Percentiles rank a stretch among this genome's conserved stretches.
phyloP scores from a whole-genome alignment of 2,888 invertebrate genomes.

The Abscondita cerata region DNA sequence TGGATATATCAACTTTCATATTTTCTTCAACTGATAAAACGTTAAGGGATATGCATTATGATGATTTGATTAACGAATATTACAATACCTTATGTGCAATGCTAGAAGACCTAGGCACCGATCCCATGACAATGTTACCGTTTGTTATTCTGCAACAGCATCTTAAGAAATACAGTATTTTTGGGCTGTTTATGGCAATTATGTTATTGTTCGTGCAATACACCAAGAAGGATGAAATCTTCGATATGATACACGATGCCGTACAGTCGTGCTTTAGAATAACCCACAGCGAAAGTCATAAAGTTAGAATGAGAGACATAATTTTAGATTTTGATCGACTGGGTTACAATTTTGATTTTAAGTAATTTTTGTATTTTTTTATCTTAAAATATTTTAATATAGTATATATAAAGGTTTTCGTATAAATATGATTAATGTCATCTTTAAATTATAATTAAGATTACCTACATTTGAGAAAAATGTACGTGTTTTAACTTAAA shows the following conservation, averaged over 20 bases:
- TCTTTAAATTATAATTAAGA: no score
- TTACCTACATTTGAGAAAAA: no score
- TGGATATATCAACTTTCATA: constrained; percentile 50
- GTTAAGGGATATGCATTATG: constrained; percentile 39
- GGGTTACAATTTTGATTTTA: constrained; percentile 10
- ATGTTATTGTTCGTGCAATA: constrained; percentile 26
- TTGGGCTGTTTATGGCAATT: constrained; percentile 43
- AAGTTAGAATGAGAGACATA: constrained; percentile 21
- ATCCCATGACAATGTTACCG: constrained; percentile 45
- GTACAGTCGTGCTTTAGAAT: neutral
- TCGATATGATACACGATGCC: neutral
- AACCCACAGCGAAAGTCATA: neutral
- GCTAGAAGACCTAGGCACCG: constrained; percentile 42
- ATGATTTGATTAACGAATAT: constrained; percentile 43
- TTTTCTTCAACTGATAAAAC: constrained; percentile 43
- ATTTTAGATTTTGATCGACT: constrained; percentile 26
- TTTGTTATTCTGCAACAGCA: constrained; percentile 45
- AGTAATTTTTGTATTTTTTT: no score
- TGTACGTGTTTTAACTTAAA: no score
- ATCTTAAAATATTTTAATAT: no score
- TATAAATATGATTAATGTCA: no score
- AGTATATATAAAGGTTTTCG: no score
- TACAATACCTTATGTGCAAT: constrained; percentile 40
- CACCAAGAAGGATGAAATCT: neutral
- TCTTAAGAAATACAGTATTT: constrained; percentile 42